Conservation (phyloP, 1,140 invertebrate species). For the Drosophila punjabiensis region DNA sequence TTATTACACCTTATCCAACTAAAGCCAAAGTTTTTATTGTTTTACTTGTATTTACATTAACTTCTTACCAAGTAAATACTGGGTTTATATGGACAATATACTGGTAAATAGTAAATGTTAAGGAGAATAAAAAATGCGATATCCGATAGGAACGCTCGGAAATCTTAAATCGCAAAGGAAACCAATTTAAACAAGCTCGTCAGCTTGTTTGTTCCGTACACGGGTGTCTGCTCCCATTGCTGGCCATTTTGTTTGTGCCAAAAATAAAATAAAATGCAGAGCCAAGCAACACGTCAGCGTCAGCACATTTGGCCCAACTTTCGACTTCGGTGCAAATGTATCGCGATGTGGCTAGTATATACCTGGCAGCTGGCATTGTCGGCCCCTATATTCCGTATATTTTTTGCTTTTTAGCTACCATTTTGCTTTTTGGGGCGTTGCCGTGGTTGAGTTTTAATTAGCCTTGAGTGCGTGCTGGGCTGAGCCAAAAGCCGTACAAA, state of each 20-base stretch:
- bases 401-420: slow-evolving; percentile 27
- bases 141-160: neutral
- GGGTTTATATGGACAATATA: neutral
- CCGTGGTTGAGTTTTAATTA: slow-evolving; percentile 75
- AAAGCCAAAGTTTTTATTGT: neutral
- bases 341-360: slow-evolving; percentile 14
- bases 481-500: slow-evolving; percentile 76
- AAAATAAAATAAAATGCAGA: slow-evolving; percentile 50
- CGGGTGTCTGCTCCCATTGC: slow-evolving; percentile 22
- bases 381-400: slow-evolving; percentile 18
- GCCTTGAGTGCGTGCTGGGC: slow-evolving; percentile 73
- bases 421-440: slow-evolving; percentile 63
- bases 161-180: slow-evolving; percentile 8
- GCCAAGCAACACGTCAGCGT: slow-evolving; percentile 67
- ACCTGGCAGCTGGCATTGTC: slow-evolving; percentile 49
- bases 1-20: neutral
- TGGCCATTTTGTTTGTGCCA: slow-evolving; percentile 54
- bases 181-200: slow-evolving; percentile 14
- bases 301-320: slow-evolving; percentile 61
- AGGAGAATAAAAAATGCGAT: neutral
- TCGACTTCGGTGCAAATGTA: slow-evolving; percentile 36
- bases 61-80: neutral
- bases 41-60: neutral
- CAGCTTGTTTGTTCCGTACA: slow-evolving; percentile 22
- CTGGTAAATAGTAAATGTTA: neutral